Evolutionary conservation across 2,113 vertebrate genomes (phyloP), one percentile per base, ranked within the genome.

Genomic region (Procavia capensis): DNA sequence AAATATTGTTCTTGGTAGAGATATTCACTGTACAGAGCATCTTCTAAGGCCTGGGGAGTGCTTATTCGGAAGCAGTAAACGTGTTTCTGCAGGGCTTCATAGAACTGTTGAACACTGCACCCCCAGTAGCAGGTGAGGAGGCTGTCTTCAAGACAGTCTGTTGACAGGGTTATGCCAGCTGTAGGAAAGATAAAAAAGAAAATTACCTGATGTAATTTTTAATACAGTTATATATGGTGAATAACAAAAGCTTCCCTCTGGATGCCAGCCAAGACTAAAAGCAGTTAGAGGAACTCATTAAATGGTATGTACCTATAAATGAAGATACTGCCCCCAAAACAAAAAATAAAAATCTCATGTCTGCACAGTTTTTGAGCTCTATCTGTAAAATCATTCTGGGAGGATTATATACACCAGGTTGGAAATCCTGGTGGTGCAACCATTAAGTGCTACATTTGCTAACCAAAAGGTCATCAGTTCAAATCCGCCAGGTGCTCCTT

Each of bases 111-210:
- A 50, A 99, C 98, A 5, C 98, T 98, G 97, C 99, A 99, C 59
- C 99, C 99, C 99, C 99, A 99, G 97, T 99, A 99, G 98, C 99
- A 99, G 3, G 98, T 99, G 1, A 99, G 98, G 72, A 98, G 84
- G 94, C 99, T 99, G 7, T 99, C 98, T 98, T 99, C 99, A 97
- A 99, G 98, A 76, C 99, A 99, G 78, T 98, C 98, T 6, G 98
- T 98, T 78, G 79, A 98, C 98, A 99, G 63, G 0, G 95, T 96
- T 25, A 99, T 88, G 6, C 99, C 99, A n/a, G 97, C 99, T 99
- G 89, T 63, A 92, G 25, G 92, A 89, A 80, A n/a, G n/a, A 93
- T 57, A 93, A 87, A 75, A 1, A 63, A 91, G 41, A 85, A 64
- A 27, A 84, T 96, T 54, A 88, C 78, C 72, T 80, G 54, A 34